These are phyloP conservation scores for Centruroides sculpturatus DNA, from an alignment of 1,140 invertebrate genomes.

Conservation along the genomic window DNA sequence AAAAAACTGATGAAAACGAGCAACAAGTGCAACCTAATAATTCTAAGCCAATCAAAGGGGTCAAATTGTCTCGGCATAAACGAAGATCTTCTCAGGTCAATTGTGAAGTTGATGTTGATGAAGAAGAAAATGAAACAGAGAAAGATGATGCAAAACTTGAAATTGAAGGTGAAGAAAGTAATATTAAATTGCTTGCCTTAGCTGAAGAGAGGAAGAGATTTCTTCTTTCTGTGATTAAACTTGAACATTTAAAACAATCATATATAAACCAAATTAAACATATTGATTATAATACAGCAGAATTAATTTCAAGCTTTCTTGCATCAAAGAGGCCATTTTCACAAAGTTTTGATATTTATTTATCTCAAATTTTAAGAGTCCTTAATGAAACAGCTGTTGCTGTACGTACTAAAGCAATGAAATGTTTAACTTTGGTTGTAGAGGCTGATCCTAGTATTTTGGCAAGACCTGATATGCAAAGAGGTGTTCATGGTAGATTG, in stretches of 20 bases:
- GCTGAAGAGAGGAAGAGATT: constrained; percentile 61
- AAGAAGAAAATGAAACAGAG: constrained; percentile 23
- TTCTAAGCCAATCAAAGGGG: constrained; percentile 29
- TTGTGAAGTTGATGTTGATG: constrained; percentile 31
- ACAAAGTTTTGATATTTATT: constrained; percentile 90
- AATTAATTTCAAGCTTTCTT: constrained; percentile 84
- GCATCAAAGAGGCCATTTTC: constrained; percentile 93
- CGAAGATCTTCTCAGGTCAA: constrained; percentile 24
- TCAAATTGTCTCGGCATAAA: constrained; percentile 21
- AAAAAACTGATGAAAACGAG: constrained; percentile 32
- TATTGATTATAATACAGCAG: constrained; percentile 84
- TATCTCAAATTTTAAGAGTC: constrained; percentile 74
- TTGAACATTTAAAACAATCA: constrained; percentile 2
- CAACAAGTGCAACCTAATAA: constrained; percentile 42
- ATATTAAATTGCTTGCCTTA: constrained; percentile 56
- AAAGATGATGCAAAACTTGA: constrained; percentile 22
- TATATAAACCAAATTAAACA: constrained; percentile 41
- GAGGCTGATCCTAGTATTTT: constrained; percentile 92
- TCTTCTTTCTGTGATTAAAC: constrained; percentile 12
- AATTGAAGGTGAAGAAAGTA: constrained; percentile 28
- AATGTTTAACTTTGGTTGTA: constrained; percentile 93
- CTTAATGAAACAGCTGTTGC: constrained; percentile 85
- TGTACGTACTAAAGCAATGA: constrained; percentile 96
- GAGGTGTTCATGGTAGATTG: constrained; percentile 87
- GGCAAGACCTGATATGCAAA: constrained; percentile 79